Evolutionary conservation across 2,888 invertebrate species (phyloP).

Genomic region (Copidosoma aretas): DNA sequence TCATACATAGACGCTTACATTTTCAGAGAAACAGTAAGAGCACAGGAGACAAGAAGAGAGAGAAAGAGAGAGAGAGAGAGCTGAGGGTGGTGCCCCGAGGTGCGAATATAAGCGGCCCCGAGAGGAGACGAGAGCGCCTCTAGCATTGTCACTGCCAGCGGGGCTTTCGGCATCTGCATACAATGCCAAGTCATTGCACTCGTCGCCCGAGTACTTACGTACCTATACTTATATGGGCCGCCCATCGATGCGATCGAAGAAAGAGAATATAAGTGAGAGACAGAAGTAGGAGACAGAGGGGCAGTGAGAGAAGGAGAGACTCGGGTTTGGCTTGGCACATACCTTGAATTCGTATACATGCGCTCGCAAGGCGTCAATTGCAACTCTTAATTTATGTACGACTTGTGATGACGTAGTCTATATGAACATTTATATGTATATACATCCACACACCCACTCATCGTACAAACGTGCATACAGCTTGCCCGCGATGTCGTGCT

Average conservation of each 20-base stretch:
- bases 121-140: constrained; percentile 27
- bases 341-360: constrained; percentile 16
- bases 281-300: no score
- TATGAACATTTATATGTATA: no score
- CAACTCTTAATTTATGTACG: constrained; percentile 9
- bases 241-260: constrained; percentile 44
- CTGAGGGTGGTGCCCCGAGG: constrained; percentile 47
- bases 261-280: no score
- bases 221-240: constrained; percentile 49
- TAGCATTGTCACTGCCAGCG: constrained; percentile 59
- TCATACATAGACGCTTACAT: no score
- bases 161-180: constrained; percentile 62
- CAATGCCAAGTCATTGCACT: constrained; percentile 54
- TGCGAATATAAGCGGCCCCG: constrained; percentile 46
- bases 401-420: no score
- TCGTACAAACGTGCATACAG: neutral
- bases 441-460: no score
- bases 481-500: neutral
- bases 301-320: constrained; percentile 52
- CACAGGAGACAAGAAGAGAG: no score
- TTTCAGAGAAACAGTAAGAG: no score
- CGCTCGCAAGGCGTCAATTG: constrained; percentile 23
- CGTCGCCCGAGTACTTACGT: constrained; percentile 52
- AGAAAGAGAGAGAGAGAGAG: no score
- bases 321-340: neutral